Evolutionary conservation across 2,113 vertebrate species (phyloP), one percentile per base, ranked within the genome.

Genomic region (Cyrtonyx montezumae): DNA sequence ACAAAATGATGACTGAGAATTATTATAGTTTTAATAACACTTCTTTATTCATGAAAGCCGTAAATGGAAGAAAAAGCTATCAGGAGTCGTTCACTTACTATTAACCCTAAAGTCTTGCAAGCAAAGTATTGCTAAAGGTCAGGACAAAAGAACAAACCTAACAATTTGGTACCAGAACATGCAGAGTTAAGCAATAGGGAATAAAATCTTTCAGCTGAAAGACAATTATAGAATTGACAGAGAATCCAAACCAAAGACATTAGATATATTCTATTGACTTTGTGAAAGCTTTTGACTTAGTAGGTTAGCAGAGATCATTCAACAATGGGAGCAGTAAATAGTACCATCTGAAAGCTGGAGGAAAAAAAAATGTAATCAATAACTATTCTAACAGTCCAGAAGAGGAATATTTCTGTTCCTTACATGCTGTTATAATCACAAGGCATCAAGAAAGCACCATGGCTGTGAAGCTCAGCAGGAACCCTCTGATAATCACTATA

Each of bases 311-410:
- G 77, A 94, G 82, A 95, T 94, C 88, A 88, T 45, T 80, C 88
- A 92, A 69, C 21, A 63, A 68, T 68, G 43, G 51, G 36, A 94
- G 59, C 66, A 96, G 91, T 85, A 95, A 91, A 84, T 77, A 90
- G 84, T 77, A 79, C 66, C 55, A 80, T 70, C 84, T 95, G 86
- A 95, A 94, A 89, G 78, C 84, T 94, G 67, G 68, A 6, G 49
- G 85, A 96, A 82, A 8, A 62, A 84, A 95, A 82, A 37, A 67
- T 79, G 81, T 80, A 95, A 95, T 93, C 96, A 93, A 96, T 95
- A 92, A 10, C 58, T 78, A 32, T 92, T 91, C 77, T 67, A 23
- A 55, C 8, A 18, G 46, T 63, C 65, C 59, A 87, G 22, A 84
- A 43, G n/a, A 88, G 26, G 65, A 91, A 76, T 90, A 78, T 66